Conservation (phyloP, 2,888 invertebrate genomes). For the Philaethria dido region DNA sequence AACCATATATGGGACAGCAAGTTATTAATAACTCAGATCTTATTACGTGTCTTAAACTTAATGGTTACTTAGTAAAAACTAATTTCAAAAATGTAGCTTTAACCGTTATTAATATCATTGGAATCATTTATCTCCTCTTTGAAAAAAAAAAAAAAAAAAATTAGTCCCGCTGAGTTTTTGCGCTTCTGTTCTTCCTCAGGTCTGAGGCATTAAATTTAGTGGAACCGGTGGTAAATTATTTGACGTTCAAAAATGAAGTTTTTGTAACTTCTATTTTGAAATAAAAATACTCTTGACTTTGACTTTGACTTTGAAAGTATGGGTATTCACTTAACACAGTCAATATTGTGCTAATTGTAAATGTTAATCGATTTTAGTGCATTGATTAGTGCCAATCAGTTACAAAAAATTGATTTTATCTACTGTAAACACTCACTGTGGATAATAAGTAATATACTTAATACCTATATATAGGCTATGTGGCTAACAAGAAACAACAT, state of each 20-base stretch:
- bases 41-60: neutral
- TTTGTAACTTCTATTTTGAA: no score
- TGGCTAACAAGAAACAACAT: neutral
- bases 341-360: constrained; percentile 27
- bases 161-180: no score
- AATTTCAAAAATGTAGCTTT: neutral
- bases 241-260: no score
- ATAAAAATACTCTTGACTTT: no score
- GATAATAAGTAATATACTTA: constrained; percentile 14
- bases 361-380: neutral
- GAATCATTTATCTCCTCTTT: no score
- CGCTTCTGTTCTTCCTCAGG: no score
- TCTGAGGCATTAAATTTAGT: no score
- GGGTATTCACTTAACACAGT: constrained; percentile 25
- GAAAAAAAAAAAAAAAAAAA: no score
- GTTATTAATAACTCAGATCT: neutral
- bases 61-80: constrained; percentile 21
- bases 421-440: neutral
- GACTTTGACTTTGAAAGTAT: neutral
- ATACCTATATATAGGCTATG: neutral
- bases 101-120: constrained; percentile 1
- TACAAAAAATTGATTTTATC: neutral
- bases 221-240: no score
- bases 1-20: neutral
- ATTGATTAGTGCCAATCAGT: neutral